These are phyloP conservation scores for Psittacula cyanocephala DNA, from an alignment of 2,113 vertebrate genomes.

Conservation along the genomic window DNA sequence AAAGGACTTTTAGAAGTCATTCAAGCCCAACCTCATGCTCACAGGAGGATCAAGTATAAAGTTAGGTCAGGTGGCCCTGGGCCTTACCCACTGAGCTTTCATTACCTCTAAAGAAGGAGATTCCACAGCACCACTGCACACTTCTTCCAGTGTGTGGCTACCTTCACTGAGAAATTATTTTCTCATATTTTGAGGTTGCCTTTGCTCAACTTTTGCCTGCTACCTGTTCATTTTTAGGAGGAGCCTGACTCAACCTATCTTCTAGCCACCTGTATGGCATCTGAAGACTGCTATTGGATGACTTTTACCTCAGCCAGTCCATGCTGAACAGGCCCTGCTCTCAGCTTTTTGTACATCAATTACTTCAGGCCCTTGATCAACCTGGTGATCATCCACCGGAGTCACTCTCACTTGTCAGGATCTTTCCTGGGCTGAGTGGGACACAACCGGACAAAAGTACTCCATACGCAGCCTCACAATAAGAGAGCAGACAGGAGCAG, in stretches of 20 bases:
- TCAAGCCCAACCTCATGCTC: neutral
- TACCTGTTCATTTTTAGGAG: neutral
- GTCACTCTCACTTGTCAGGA: neutral
- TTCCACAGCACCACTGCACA: neutral
- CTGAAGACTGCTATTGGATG: neutral
- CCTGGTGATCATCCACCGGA: neutral
- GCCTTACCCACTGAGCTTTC: neutral
- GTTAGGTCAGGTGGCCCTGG: neutral
- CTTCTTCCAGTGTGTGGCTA: neutral
- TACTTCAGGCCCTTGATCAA: neutral
- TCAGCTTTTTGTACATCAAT: neutral
- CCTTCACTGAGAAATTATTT: neutral
- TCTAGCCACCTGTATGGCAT: neutral
- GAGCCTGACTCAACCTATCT: neutral
- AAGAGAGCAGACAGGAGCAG: neutral
- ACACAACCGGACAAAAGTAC: neutral
- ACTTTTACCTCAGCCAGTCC: neutral
- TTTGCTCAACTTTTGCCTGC: neutral
- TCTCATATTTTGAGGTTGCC: neutral
- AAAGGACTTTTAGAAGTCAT: neutral
- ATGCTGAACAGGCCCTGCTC: neutral
- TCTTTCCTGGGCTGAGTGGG: neutral
- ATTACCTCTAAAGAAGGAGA: neutral
- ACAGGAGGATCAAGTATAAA: fast-evolving
- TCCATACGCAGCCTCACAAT: too few species aligned